A percentile compares a stretch with the other conserved stretches of the same genome.
Conservation (phyloP, 1,140 invertebrate species). For the Andrena cerasifolii region DNA sequence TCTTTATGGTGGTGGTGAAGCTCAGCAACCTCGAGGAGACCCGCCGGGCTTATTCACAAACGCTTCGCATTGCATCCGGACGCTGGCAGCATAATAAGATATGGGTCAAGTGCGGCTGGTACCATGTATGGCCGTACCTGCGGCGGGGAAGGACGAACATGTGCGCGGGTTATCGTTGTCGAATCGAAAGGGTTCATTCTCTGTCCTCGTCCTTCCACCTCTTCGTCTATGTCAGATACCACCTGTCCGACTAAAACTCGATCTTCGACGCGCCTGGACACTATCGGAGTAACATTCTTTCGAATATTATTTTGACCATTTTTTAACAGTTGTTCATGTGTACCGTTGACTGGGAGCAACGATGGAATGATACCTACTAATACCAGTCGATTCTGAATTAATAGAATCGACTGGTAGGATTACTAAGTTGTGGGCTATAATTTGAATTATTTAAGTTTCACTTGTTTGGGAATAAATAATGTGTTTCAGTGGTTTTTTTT, state of each 20-base stretch:
- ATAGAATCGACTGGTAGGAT: too few species aligned
- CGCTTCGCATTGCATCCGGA: constrained; percentile 76
- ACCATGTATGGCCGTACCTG: constrained; percentile 74
- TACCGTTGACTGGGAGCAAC: too few species aligned
- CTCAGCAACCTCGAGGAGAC: constrained; percentile 51
- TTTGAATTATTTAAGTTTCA: too few species aligned
- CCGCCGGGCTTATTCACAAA: constrained; percentile 58
- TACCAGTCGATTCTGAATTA: too few species aligned
- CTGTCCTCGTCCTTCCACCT: constrained; percentile 26
- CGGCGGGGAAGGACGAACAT: constrained; percentile 61
- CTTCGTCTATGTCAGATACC: constrained; percentile 11
- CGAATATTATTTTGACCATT: too few species aligned
- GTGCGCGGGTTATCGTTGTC: constrained; percentile 63
- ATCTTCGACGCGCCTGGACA: too few species aligned
- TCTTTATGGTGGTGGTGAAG: constrained; percentile 49
- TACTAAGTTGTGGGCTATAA: too few species aligned
- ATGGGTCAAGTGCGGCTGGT: constrained; percentile 81
- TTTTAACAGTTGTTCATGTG: too few species aligned
- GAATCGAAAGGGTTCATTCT: constrained; percentile 68
- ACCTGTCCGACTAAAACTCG: background rate
- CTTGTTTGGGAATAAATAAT: too few species aligned
- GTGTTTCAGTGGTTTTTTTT: too few species aligned
- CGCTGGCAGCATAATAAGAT: constrained; percentile 80
- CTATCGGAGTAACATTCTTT: too few species aligned
- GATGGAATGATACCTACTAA: too few species aligned